Percentiles rank a stretch among this genome's conserved stretches.
phyloP scores from a whole-genome alignment of 2,888 invertebrate species.

The Acanthosepion pharaonis region DNA sequence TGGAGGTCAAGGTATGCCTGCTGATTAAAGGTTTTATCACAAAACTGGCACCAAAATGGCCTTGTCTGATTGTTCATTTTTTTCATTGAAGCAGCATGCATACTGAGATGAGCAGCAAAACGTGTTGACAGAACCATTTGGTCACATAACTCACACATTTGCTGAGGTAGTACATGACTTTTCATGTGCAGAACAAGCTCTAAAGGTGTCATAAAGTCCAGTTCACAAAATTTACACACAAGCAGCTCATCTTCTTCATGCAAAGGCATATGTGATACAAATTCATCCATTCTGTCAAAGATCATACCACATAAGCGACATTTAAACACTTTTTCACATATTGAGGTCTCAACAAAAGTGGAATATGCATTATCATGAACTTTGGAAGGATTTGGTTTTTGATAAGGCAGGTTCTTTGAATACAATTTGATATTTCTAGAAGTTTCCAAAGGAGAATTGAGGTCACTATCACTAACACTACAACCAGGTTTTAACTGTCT shows the following conservation, averaged over 20 bases:
- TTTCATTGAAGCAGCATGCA: neutral
- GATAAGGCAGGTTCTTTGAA: neutral
- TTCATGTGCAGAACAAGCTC: constrained; percentile 40
- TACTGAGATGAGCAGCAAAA: neutral
- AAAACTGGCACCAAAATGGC: constrained; percentile 21
- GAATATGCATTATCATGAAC: neutral
- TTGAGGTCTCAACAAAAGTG: neutral
- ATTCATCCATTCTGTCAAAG: constrained; percentile 3
- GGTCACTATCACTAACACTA: neutral
- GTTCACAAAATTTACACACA: constrained; percentile 38
- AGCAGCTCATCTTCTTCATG: constrained; percentile 38
- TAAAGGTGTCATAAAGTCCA: constrained; percentile 16
- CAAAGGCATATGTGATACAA: neutral
- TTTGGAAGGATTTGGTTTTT: neutral
- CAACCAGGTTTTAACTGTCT: neutral
- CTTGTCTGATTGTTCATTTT: neutral
- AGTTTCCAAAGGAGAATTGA: neutral
- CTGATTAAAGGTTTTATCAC: constrained; percentile 37
- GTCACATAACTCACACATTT: constrained; percentile 34
- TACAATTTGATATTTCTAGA: neutral
- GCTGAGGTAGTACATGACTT: neutral
- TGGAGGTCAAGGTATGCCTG: constrained; percentile 38
- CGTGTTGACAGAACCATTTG: constrained; percentile 23
- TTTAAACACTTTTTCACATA: neutral
- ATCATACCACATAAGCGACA: neutral